Conservation (phyloP, 1,140 invertebrate genomes). For the Heterodera schachtii region DNA sequence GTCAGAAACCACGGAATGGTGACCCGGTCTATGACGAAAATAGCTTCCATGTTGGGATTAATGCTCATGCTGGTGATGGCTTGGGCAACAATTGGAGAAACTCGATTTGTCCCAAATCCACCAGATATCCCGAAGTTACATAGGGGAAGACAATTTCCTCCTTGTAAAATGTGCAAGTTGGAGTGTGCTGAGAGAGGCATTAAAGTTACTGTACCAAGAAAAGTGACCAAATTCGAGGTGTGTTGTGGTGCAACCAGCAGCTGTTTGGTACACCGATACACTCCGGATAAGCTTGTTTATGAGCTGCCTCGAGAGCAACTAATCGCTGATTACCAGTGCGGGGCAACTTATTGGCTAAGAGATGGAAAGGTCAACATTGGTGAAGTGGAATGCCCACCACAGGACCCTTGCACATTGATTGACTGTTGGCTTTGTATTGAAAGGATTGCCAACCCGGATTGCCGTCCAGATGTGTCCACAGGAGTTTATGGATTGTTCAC, state of each 20-base stretch:
- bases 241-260: neutral
- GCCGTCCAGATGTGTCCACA: neutral
- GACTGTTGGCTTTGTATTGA: neutral
- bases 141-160: neutral
- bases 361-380: neutral
- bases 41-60: no score
- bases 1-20: no score
- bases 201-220: neutral
- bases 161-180: neutral
- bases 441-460: neutral
- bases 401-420: neutral
- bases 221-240: neutral
- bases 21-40: no score
- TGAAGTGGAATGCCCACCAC: slow-evolving; percentile 3
- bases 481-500: neutral
- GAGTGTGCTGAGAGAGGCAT: neutral
- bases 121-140: no score
- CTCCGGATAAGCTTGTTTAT: neutral
- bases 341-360: neutral
- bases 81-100: no score
- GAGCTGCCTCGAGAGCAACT: neutral
- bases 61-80: no score
- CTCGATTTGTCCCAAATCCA: no score
- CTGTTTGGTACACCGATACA: no score
- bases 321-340: neutral